phyloP scores from a whole-genome alignment of 2,888 invertebrate species.

The Leptopilina myrica region DNA sequence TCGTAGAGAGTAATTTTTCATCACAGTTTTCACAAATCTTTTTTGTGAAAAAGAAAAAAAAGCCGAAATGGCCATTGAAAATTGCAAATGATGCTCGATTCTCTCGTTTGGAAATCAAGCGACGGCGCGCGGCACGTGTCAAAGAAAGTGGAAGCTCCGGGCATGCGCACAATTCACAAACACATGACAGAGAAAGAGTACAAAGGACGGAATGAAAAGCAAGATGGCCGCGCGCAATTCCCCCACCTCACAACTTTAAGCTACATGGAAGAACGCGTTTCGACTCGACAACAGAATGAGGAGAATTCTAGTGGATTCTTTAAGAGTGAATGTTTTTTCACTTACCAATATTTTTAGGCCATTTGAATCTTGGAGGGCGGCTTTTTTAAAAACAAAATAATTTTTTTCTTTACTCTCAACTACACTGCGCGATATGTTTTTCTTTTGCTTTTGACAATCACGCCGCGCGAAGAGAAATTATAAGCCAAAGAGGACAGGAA shows the following conservation, averaged over 20 bases:
- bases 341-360: conserved; percentile 55
- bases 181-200: neutral
- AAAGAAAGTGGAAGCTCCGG: conserved; percentile 60
- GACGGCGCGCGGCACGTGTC: conserved; percentile 68
- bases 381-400: conserved; percentile 16
- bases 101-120: conserved; percentile 31
- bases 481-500: neutral
- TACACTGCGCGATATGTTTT: conserved; percentile 27
- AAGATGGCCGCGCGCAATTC: conserved; percentile 63
- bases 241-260: conserved; percentile 52
- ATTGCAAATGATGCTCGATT: conserved; percentile 5
- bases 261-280: conserved; percentile 38
- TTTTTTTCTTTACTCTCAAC: conserved; percentile 53
- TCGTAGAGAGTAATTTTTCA: too few species aligned
- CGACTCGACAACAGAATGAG: conserved; percentile 36
- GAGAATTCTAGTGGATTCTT: conserved; percentile 46
- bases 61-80: neutral
- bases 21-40: too few species aligned
- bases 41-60: neutral
- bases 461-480: conserved; percentile 22
- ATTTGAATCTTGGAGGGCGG: conserved; percentile 33
- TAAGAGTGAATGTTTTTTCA: conserved; percentile 53
- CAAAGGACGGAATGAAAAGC: conserved; percentile 43
- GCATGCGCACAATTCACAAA: conserved; percentile 59
- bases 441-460: conserved; percentile 13